Evolutionary conservation across 2,888 invertebrate genomes (phyloP).

Genomic region (Rhynchonema sp.): DNA sequence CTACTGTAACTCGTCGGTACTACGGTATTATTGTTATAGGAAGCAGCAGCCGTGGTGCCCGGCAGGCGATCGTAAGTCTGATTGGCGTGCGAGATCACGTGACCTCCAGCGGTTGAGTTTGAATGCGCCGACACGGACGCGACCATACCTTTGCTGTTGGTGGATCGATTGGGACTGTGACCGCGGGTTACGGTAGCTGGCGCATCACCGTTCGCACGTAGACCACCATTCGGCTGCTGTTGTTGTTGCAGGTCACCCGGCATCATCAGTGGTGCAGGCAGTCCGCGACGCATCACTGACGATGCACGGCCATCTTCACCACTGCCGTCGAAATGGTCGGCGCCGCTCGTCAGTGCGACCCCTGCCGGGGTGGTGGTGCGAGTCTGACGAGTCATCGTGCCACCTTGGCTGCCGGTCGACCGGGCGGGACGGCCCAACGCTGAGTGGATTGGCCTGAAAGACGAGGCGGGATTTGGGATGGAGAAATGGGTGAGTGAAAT

Average conservation of each 20-base stretch:
- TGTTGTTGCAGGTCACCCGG: not conserved
- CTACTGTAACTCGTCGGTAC: not conserved
- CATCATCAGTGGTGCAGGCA: not conserved
- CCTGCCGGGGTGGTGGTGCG: not conserved
- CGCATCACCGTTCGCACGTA: not conserved
- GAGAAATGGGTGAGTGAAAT: too few species aligned
- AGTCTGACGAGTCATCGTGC: not conserved
- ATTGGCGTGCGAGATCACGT: not conserved
- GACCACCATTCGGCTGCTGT: not conserved
- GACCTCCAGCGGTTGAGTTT: not conserved
- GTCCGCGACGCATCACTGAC: too few species aligned
- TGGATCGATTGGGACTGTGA: not conserved
- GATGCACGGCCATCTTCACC: too few species aligned
- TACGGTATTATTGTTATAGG: too few species aligned
- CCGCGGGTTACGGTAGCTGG: too few species aligned
- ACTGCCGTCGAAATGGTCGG: not conserved
- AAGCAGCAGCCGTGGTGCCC: not conserved
- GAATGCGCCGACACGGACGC: not conserved
- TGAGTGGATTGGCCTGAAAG: conserved; percentile 9
- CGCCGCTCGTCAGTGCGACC: not conserved
- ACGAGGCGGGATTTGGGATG: too few species aligned
- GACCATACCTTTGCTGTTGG: not conserved
- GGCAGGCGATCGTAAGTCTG: not conserved
- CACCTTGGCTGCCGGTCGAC: not conserved
- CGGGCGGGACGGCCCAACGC: not conserved